Conservation (phyloP, 2,797 vertebrate genomes). For the Ispidina lecontei region DNA sequence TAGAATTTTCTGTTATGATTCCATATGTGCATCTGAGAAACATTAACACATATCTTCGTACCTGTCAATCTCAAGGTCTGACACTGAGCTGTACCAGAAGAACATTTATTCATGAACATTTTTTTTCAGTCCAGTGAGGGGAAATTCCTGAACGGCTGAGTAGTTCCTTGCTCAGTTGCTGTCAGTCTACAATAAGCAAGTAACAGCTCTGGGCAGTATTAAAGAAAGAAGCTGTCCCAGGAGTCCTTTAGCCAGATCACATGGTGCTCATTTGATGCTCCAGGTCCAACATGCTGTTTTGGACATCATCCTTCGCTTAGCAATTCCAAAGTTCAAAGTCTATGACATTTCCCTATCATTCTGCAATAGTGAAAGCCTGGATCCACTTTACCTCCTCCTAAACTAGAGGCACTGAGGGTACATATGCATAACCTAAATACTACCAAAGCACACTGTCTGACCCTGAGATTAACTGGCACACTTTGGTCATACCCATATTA, state of each 20-base stretch:
- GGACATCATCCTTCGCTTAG: not conserved
- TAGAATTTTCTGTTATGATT: not conserved
- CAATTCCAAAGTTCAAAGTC: not conserved
- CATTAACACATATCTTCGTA: not conserved
- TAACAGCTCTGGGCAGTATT: not conserved
- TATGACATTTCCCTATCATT: not conserved
- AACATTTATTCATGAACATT: not conserved
- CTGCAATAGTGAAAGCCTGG: not conserved
- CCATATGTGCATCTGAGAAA: not conserved
- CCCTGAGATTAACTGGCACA: not conserved
- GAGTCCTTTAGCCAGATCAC: not conserved
- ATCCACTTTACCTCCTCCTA: not conserved
- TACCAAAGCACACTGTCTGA: not conserved
- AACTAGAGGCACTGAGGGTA: not conserved
- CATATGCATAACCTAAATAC: not conserved
- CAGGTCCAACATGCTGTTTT: not conserved
- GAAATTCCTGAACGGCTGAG: not conserved
- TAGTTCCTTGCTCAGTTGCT: not conserved
- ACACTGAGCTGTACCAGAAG: not conserved
- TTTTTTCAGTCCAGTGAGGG: not conserved
- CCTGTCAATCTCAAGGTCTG: not conserved
- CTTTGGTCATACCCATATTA: not conserved
- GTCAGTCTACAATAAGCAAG: not conserved
- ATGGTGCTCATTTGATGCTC: not conserved
- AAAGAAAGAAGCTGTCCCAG: not conserved